phyloP scores from a whole-genome alignment of 2,797 vertebrate species.

The Lepus oiostolus region DNA sequence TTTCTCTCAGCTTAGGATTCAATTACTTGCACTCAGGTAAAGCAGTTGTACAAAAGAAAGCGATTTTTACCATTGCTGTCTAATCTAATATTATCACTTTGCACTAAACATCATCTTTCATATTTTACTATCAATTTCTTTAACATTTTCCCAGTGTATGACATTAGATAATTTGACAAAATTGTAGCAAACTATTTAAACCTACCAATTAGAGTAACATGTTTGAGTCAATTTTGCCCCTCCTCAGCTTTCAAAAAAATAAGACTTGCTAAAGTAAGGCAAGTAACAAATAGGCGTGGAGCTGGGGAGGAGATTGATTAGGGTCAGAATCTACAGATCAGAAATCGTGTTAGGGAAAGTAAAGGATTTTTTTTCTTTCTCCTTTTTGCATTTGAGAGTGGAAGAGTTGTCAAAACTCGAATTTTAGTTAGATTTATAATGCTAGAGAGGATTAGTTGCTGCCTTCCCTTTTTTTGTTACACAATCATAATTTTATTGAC shows the following conservation, averaged over 20 bases:
- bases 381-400: background rate
- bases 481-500: background rate
- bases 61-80: background rate
- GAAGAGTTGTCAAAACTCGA: background rate
- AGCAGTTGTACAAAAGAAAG: background rate
- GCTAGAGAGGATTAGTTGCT: background rate
- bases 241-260: background rate
- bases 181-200: background rate
- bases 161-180: slow-evolving; percentile 33
- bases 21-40: background rate
- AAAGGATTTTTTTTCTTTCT: background rate
- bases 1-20: background rate
- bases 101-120: background rate
- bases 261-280: background rate
- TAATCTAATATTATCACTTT: background rate
- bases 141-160: background rate
- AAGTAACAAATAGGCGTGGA: background rate
- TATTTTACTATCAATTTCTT: slow-evolving; percentile 6
- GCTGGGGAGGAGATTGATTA: background rate
- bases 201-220: background rate
- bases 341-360: background rate
- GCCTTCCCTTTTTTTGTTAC: background rate
- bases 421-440: background rate
- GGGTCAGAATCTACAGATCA: background rate
- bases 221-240: background rate